Evolutionary conservation across 2,797 vertebrate species (phyloP).

Genomic region (Lates japonicus): DNA sequence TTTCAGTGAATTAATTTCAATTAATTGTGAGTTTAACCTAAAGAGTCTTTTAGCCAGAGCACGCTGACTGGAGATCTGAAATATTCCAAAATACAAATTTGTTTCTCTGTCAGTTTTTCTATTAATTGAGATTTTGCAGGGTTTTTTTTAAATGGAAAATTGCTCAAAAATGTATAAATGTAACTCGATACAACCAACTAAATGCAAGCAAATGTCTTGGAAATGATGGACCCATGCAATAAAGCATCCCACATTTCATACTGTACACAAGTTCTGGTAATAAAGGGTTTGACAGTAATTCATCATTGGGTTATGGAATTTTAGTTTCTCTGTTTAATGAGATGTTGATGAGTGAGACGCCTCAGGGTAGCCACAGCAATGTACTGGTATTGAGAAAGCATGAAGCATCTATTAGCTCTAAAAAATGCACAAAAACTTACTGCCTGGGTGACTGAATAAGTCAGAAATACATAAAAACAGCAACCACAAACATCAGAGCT

Average conservation of each 20-base stretch:
- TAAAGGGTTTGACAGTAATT: not conserved
- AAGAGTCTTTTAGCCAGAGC: not conserved
- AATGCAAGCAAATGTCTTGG: not conserved
- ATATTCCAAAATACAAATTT: not conserved
- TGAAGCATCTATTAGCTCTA: not conserved
- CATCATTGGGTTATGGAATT: not conserved
- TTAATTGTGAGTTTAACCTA: not conserved
- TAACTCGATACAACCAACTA: not conserved
- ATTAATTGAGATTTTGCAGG: not conserved
- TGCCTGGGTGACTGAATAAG: not conserved
- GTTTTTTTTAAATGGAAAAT: not conserved
- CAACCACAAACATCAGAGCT: not conserved
- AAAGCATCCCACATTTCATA: not conserved
- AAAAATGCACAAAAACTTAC: not conserved
- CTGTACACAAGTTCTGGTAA: not conserved
- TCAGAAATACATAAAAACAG: not conserved
- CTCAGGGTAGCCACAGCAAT: not conserved
- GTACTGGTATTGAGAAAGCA: not conserved
- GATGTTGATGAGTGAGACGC: not conserved
- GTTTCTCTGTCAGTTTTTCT: not conserved
- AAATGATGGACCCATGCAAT: not conserved
- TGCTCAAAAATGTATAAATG: not conserved
- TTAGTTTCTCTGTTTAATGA: not conserved
- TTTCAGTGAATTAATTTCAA: not conserved
- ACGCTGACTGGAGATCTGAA: not conserved